Percentiles rank a stretch among this genome's conserved stretches.
These are phyloP conservation scores for Gadopsis marmoratus DNA, from an alignment of 2,797 vertebrate species.

Conservation along the genomic window DNA sequence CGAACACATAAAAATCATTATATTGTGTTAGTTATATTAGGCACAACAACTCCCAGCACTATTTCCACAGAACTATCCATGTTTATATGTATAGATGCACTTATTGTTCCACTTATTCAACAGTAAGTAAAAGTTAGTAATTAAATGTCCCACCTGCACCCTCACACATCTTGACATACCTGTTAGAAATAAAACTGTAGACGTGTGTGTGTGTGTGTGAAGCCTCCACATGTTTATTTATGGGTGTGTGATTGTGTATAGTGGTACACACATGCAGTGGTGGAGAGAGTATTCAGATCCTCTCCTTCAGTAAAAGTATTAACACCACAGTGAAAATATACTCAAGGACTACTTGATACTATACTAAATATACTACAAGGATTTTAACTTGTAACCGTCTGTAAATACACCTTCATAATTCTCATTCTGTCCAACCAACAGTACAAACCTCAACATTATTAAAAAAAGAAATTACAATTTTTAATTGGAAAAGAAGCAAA, in stretches of 20 bases:
- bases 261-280: neutral
- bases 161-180: neutral
- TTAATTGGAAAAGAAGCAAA: neutral
- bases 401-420: too few species aligned
- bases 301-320: neutral
- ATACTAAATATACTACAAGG: too few species aligned
- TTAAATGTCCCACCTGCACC: neutral
- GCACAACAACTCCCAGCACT: neutral
- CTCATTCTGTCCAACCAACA: too few species aligned
- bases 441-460: too few species aligned
- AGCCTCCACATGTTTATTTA: neutral
- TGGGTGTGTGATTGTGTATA: neutral
- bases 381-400: too few species aligned
- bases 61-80: neutral
- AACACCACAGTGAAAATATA: neutral
- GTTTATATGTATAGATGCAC: neutral
- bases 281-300: neutral
- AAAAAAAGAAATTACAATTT: too few species aligned
- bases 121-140: slow-evolving; percentile 6
- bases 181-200: neutral
- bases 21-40: neutral
- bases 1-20: neutral
- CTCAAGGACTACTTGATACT: too few species aligned
- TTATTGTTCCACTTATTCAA: neutral
- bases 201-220: slow-evolving; percentile 28